Base-by-base conservation (phyloP, 2,888 invertebrate species). In the Patella caerulea region DNA sequence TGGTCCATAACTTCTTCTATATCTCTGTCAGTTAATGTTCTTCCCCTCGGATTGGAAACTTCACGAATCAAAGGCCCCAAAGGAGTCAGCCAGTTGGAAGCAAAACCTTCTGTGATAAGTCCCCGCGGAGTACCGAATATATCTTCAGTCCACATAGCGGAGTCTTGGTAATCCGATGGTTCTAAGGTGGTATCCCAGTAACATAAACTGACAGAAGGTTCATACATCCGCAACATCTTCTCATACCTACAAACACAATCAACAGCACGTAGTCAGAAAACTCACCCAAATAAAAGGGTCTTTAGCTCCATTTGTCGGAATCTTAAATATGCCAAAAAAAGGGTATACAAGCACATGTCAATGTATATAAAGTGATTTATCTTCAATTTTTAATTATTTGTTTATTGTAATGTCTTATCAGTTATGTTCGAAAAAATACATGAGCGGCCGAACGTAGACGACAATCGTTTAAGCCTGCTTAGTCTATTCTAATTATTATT, bases 181-280 rank as follows among this genome's bases (percentile, higher is more conserved):
- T 88, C 88, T 55, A 87, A 73, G 12, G 86, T 88, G 17, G 83
- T 81, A 80, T 88, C 88, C 88, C 88, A 88, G 82, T 86, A 88
- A 19, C 87, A 85, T 74, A 88, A 70, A 0, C 85, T 85, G 14
- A 87, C 79, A 15, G 75, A 80, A 0, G 84, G 82, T 34, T 83
- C 80, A 77, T 84, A 83, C 78, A 87, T 84, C 45, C 88, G 81
- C 53, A 88, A 78, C n/a, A 87, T 84, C 80, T 88, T 87, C 78
- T 88, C 88, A 79, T 85, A 83, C 72, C 88, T 88, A 45, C 0
- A 45, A 45, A 5, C 34, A 34, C 34, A 34, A 5, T 45, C 45
- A 45, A 45, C 45, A 45, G 45, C 45, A 45, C 9, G 4, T 45
- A 34, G 34, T 34, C 5, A 34, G 34, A 34, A 34, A 34, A 4